Evolutionary conservation across 2,797 vertebrate species (phyloP).

Genomic region (Fistularia tabacaria): DNA sequence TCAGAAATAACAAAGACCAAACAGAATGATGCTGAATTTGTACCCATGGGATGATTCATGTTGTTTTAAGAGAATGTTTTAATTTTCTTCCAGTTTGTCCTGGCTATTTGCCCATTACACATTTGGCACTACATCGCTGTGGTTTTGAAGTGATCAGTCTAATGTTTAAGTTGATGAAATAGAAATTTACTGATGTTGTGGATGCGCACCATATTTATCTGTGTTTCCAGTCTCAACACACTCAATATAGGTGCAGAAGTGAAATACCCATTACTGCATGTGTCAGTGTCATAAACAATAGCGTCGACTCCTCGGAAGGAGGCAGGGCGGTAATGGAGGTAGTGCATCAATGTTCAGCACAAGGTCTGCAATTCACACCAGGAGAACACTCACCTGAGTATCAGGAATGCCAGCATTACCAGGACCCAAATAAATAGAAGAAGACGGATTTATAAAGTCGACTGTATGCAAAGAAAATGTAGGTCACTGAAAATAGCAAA

Average conservation of each 20-base stretch:
- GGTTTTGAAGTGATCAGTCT: conserved; percentile 57
- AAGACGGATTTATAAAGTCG: too few relatives aligned
- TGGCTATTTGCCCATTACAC: conserved; percentile 19
- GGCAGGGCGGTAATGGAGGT: conserved; percentile 78
- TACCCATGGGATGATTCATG: conserved; percentile 44
- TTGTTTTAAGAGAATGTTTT: conserved; percentile 43
- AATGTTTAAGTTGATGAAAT: conserved; percentile 69
- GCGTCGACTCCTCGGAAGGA: conserved; percentile 69
- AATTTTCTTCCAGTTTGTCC: conserved; percentile 37
- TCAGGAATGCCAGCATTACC: conserved; percentile 1
- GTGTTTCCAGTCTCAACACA: conserved; percentile 69
- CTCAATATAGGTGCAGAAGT: conserved; percentile 71
- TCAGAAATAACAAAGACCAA: conserved; percentile 36
- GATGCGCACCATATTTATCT: conserved; percentile 73
- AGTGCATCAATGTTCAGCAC: conserved; percentile 83
- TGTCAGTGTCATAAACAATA: conserved; percentile 83
- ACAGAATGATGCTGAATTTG: conserved; percentile 20
- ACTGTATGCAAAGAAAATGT: too few relatives aligned
- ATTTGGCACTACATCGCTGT: conserved; percentile 19
- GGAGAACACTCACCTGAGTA: conserved; percentile 73
- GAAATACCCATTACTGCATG: conserved; percentile 79
- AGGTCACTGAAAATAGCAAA: too few relatives aligned
- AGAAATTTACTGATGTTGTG: conserved; percentile 75
- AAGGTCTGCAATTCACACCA: conserved; percentile 77
- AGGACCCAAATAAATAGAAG: too few relatives aligned